Percentiles rank a stretch among this genome's conserved stretches.
Evolutionary conservation across 2,888 invertebrate species (phyloP).

Genomic region (Apodemia hepburni): DNA sequence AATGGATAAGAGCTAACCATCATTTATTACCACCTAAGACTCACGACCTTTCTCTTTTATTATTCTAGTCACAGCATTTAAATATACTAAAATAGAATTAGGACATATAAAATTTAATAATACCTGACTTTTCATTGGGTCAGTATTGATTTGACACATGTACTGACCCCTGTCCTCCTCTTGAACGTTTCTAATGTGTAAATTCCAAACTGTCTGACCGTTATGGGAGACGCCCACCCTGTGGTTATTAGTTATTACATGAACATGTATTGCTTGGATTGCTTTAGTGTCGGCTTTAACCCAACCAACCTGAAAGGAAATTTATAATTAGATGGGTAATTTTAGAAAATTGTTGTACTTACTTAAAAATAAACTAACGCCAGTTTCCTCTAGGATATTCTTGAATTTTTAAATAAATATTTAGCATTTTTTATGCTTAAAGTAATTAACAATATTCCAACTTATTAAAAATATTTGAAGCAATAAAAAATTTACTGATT

Average conservation of each 20-base stretch:
- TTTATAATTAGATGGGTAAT: constrained; percentile 19
- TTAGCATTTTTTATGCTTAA: no score
- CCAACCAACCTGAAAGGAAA: constrained; percentile 89
- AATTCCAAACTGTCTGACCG: constrained; percentile 93
- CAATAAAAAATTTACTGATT: no score
- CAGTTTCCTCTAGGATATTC: no score
- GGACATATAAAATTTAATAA: constrained; percentile 30
- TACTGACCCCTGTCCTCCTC: constrained; percentile 94
- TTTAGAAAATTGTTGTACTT: no score
- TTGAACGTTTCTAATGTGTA: constrained; percentile 92
- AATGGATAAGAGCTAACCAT: no score
- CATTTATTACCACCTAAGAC: no score
- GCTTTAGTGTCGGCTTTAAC: constrained; percentile 96
- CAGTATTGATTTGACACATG: constrained; percentile 97
- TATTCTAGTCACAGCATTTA: no score
- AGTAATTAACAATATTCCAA: no score
- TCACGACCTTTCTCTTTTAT: no score
- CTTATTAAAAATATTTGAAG: no score
- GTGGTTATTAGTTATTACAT: constrained; percentile 95
- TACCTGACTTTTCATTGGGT: constrained; percentile 97
- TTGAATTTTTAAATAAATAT: no score
- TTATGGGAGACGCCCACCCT: constrained; percentile 91
- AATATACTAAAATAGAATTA: neutral
- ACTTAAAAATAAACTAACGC: constrained; percentile 1
- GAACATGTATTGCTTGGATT: constrained; percentile 95